phyloP scores from a whole-genome alignment of 2,797 vertebrate species.

The Loriculus beryllinus region DNA sequence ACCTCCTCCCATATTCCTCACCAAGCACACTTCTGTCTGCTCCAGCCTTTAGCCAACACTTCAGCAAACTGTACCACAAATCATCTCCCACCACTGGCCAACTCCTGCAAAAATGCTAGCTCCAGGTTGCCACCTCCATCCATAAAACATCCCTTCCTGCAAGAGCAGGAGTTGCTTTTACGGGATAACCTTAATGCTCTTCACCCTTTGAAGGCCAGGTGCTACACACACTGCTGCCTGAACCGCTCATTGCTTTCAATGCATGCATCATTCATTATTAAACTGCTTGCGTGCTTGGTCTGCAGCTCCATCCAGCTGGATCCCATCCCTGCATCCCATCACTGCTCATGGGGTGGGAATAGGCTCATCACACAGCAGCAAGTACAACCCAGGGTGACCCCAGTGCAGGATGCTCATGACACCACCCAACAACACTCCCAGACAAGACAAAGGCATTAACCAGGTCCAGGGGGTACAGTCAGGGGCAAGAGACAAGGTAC shows the following conservation, averaged over 20 bases:
- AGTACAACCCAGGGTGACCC: neutral
- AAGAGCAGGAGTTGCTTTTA: neutral
- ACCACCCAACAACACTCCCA: neutral
- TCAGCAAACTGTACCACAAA: neutral
- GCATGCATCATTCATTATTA: neutral
- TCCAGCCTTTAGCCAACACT: neutral
- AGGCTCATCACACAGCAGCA: neutral
- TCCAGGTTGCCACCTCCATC: neutral
- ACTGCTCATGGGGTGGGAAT: accelerated
- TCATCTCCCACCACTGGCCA: neutral
- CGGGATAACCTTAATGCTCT: conserved; percentile 45
- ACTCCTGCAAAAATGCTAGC: neutral
- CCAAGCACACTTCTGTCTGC: accelerated
- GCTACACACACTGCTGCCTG: neutral
- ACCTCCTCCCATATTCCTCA: neutral
- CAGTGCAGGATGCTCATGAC: neutral
- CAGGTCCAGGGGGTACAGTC: no score
- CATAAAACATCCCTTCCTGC: neutral
- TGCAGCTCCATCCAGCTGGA: neutral
- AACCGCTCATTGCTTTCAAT: neutral
- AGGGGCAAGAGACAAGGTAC: neutral
- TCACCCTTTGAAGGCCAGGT: conserved; percentile 58
- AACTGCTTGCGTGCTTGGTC: neutral
- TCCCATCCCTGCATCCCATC: neutral
- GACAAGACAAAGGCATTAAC: neutral